Base-by-base conservation (phyloP, 2,797 vertebrate species). In the Arctocebus calabarensis region DNA sequence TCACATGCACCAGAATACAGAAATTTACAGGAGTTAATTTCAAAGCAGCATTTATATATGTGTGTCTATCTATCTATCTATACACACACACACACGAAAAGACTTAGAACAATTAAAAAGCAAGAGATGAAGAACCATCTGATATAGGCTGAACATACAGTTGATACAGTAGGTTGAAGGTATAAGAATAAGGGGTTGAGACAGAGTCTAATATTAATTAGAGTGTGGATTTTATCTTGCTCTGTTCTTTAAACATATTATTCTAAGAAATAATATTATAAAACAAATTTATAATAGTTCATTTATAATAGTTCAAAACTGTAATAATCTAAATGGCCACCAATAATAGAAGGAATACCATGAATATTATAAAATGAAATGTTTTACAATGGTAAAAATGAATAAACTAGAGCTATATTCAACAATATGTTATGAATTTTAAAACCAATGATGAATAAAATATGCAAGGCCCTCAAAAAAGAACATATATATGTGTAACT, bases 361-460 rank as follows among this genome's bases (percentile, higher is more conserved):
- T 77, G 45, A 13, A 48, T 77, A 77, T 48, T 45, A 75, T n/a
- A 75, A 9, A 64, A 61, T 34, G 12, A 71, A 66, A 75, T 75
- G 23, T 68, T 55, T 89, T 37, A 68, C 43, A 71, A n/a, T 29
- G 32, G 14, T 43, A 78, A 77, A 78, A 90, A 55, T 29, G 40
- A 91, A 91, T 20, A 79, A 90, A 85, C 40, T 52, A 88, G 7
- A 75, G 25, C n/a, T 84, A 91, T 2, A 83, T 43, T 61, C 70
- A 95, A 83, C 48, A 61, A 55, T 29, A 19, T 23, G 37, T 55
- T 55, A 79, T 43, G 4, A 20, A 55, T 7, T 25, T 82, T 94
- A 84, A 75, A 87, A 73, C 29, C 22, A 52, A 83, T 23, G 11
- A 7, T 77, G 45, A 92, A 88, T n/a, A 88, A 84, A 78, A 43